Base-by-base conservation (phyloP, 2,888 invertebrate genomes). In the Mesoligia furuncula region DNA sequence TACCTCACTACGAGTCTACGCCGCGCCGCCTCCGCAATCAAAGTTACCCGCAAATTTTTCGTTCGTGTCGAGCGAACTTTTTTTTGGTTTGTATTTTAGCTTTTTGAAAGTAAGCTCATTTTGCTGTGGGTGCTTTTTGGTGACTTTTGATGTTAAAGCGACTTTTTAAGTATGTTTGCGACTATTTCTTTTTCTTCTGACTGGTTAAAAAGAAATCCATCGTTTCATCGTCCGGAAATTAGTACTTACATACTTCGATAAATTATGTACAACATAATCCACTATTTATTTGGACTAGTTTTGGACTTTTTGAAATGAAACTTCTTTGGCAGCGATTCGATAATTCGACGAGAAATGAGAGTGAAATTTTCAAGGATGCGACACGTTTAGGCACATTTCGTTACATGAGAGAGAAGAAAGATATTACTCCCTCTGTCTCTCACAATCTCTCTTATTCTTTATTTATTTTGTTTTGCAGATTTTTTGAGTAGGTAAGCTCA, bases 21-120 rank as follows among this genome's bases (percentile, higher is more conserved):
- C 72, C 81, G 75, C 69, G 62, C 66, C 80, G 79, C 84, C 84
- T 81, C 75, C 68, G 76, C 84, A 89, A 87, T 88, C 89, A 89
- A 86, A 90, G 79, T 85, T 82, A 57, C 69, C 80, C 83, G 73
- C 83, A 85, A 62, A 78, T 81, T 86, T 89, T 87, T 45, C 45
- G 45, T 84, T 85, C 42, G 71, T 68, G 73, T 57, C 48, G 68
- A 81, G 74, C 61, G 45, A 66, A 48, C 45, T 64, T 83, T 78
- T 77, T 78, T 77, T 51, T 57, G 11, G 39, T 61, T 61, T 75
- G 36, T 71, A 76, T 68, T 20, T 31, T 54, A 67, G 45, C 76
- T 83, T 79, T 83, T 74, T 45, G 73, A 65, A n/a, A 61, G 48
- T 66, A 66, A 74, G 42, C 11, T 76, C 73, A 70, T 83, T 87